Evolutionary conservation across 2,888 invertebrate species (phyloP).

Genomic region (Griposia aprilina): DNA sequence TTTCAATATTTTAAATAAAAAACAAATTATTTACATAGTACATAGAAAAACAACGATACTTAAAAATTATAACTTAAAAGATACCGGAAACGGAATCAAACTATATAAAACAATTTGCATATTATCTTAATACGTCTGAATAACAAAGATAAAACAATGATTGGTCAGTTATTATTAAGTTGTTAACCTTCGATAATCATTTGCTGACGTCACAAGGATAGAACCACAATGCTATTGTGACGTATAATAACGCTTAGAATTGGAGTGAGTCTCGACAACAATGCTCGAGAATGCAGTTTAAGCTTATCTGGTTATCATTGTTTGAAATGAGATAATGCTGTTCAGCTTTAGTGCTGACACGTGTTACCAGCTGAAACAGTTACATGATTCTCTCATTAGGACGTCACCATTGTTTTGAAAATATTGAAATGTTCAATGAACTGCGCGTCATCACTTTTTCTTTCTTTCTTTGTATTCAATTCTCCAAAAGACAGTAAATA

Average conservation of each 20-base stretch:
- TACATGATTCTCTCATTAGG: conserved; percentile 74
- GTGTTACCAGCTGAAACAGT: conserved; percentile 68
- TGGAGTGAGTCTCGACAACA: conserved; percentile 57
- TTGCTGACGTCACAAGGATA: conserved; percentile 62
- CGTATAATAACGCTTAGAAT: conserved; percentile 56
- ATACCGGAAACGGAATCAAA: conserved; percentile 17
- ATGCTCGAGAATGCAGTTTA: conserved; percentile 74
- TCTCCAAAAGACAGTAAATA: not conserved
- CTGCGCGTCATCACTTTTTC: conserved; percentile 32
- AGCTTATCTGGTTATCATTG: conserved; percentile 83
- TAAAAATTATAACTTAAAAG: not conserved
- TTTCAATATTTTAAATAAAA: conserved; percentile 2
- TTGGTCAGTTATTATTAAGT: conserved; percentile 45
- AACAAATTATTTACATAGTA: not conserved
- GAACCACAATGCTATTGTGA: conserved; percentile 56
- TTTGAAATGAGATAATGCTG: conserved; percentile 81
- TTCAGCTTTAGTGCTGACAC: conserved; percentile 76
- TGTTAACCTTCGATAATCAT: conserved; percentile 58
- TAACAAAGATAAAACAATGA: conserved; percentile 39
- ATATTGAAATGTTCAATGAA: conserved; percentile 52
- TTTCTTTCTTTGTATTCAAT: conserved; percentile 22
- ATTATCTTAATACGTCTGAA: conserved; percentile 5
- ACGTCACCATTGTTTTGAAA: conserved; percentile 58
- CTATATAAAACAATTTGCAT: conserved; percentile 17
- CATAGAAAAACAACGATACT: not conserved